Evolutionary conservation across 2,797 vertebrate genomes (phyloP).

Genomic region (Xenopus petersii): DNA sequence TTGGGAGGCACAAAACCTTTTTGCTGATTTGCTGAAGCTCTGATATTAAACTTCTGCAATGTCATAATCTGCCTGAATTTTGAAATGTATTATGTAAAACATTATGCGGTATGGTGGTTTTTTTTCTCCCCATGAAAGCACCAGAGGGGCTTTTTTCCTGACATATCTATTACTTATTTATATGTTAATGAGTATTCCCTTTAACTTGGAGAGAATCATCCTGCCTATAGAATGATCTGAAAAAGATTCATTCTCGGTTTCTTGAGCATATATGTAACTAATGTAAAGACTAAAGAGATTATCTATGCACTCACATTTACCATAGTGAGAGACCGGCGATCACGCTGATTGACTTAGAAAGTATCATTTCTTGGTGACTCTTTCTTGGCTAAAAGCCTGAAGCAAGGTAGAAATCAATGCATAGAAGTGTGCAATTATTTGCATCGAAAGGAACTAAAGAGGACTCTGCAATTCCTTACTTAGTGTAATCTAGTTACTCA

Average conservation of each 20-base stretch:
- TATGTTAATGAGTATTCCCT: constrained; percentile 29
- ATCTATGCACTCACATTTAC: constrained; percentile 29
- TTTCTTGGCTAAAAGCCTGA: constrained; percentile 19
- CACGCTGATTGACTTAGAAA: constrained; percentile 21
- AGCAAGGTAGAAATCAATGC: constrained; percentile 24
- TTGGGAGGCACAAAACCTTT: no score
- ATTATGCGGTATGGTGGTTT: neutral
- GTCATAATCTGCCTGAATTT: constrained; percentile 1
- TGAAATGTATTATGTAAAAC: neutral
- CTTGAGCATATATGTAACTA: constrained; percentile 22
- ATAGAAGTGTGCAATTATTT: constrained; percentile 18
- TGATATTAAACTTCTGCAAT: neutral
- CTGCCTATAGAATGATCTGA: constrained; percentile 16
- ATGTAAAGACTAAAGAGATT: constrained; percentile 37
- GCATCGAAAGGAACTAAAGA: constrained; percentile 22
- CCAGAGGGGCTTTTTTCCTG: constrained; percentile 1
- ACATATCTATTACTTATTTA: constrained; percentile 25
- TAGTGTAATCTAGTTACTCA: neutral
- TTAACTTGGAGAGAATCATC: constrained; percentile 29
- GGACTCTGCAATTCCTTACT: neutral
- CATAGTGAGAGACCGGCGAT: constrained; percentile 22
- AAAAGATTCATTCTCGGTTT: constrained; percentile 14
- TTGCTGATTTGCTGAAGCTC: neutral
- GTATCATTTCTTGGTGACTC: constrained; percentile 26
- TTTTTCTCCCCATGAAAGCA: neutral